Evolutionary conservation across 2,797 vertebrate genomes (phyloP).

Genomic region (Otus scops): DNA sequence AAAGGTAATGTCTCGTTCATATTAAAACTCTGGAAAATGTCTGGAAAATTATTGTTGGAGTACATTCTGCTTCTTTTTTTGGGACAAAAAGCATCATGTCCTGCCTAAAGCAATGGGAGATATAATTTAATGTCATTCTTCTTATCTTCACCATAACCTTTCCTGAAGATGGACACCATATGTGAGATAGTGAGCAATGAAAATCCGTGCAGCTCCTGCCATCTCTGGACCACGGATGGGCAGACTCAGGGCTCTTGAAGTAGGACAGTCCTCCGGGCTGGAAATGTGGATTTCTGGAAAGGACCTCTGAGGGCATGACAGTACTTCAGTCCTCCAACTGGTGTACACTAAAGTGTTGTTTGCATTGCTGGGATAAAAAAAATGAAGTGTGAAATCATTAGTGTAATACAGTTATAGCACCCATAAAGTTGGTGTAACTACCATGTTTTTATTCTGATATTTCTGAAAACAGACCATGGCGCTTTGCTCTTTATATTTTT

Average conservation of each 20-base stretch:
- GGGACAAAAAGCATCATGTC: rapidly evolving
- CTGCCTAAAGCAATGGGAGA: neutral
- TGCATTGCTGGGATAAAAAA: neutral
- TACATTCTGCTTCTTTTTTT: neutral
- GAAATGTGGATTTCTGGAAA: neutral
- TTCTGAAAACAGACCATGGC: neutral
- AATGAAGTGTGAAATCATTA: neutral
- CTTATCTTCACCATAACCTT: neutral
- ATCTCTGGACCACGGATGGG: rapidly evolving
- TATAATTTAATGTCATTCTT: neutral
- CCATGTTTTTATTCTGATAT: neutral
- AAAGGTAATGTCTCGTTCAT: neutral
- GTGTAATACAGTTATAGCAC: neutral
- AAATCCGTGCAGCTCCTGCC: neutral
- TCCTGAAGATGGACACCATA: neutral
- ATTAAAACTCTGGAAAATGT: neutral
- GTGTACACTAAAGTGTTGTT: neutral
- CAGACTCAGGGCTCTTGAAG: neutral
- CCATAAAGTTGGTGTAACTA: neutral
- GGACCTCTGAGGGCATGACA: neutral
- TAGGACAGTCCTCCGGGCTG: neutral
- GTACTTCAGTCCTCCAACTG: neutral
- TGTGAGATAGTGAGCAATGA: neutral
- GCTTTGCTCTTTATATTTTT: neutral
- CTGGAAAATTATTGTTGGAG: neutral